Conservation (phyloP, 1,140 invertebrate genomes). For the Euura saliciscinereae region DNA sequence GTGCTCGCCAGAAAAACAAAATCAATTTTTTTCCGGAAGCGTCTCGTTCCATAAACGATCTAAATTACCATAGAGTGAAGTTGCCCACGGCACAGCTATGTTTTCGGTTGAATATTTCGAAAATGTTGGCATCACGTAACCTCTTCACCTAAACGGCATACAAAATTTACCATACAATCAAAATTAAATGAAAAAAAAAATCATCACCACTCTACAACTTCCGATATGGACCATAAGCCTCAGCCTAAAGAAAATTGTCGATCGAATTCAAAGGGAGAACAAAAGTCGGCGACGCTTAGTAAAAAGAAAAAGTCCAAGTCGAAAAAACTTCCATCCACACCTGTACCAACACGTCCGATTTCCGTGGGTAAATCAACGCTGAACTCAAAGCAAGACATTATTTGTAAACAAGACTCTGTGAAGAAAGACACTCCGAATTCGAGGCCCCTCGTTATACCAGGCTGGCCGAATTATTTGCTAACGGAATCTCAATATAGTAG, state of each 20-base stretch:
- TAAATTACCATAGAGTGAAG: not conserved
- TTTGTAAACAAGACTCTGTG: not conserved
- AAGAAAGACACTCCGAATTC: not conserved
- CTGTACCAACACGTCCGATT: not conserved
- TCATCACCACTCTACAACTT: not conserved
- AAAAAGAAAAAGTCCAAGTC: not conserved
- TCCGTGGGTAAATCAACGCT: not conserved
- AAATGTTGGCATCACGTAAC: not conserved
- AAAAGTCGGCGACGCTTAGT: not conserved
- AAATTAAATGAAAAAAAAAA: not conserved
- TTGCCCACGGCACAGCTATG: not conserved
- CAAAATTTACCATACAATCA: not conserved
- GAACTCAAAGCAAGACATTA: not conserved
- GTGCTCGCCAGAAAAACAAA: no score
- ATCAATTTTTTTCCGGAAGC: no score
- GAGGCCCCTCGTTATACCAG: not conserved
- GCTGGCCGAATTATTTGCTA: not conserved
- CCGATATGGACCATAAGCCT: slow-evolving; percentile 10
- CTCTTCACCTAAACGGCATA: not conserved
- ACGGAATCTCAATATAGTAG: not conserved
- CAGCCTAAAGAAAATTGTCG: not conserved
- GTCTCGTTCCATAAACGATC: no score
- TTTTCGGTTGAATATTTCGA: not conserved
- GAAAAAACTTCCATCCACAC: not conserved
- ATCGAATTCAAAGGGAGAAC: not conserved